Base-by-base conservation (phyloP, 1,140 invertebrate genomes). In the Dryas iulia region DNA sequence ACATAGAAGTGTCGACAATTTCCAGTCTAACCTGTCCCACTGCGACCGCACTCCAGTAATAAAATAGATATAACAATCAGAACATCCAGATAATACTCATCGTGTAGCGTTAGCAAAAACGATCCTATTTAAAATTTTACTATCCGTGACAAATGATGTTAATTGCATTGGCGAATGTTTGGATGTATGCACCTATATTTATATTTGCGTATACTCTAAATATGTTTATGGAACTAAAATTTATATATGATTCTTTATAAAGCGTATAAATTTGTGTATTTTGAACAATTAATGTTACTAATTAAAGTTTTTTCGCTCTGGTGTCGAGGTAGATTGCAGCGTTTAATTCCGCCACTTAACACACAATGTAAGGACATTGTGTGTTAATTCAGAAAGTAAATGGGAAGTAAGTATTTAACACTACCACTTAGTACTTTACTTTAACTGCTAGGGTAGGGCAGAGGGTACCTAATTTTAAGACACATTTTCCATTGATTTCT, bases 1-100 rank as follows among this genome's bases (percentile, higher is more conserved):
- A 71, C 66, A 71, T 61, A 66, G 69, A 65, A 71, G 28, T 57
- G 69, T 71, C 69, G 69, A 71, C 69, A 71, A 71, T 71, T 65
- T 59, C 58, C 52, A 67, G 66, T 67, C 54, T 11, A 30, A 71
- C 69, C 62, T 71, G 69, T 65, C 69, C 69, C 63, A 24, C 59
- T 66, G 52, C 30, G 14, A 66, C 69, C 69, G 53, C 63, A 71
- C 52, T 33, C 30, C 57, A 30, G 62, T 64, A 71, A 66, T 71
- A 71, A 71, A 71, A 61, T 67, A 67, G 66, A 71, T 66, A 71
- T 71, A 71, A 71, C 69, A 71, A 71, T 71, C 69, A 70, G 69
- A 65, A 57, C 63, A 71, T 66, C 69, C 30, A 60, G 63, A 63
- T 63, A 60, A 68, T 68, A 60, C 54, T 25, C 56, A 21, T 28